These are phyloP conservation scores for Tetrao urogallus DNA, from an alignment of 2,113 vertebrate species.

Conservation along the genomic window DNA sequence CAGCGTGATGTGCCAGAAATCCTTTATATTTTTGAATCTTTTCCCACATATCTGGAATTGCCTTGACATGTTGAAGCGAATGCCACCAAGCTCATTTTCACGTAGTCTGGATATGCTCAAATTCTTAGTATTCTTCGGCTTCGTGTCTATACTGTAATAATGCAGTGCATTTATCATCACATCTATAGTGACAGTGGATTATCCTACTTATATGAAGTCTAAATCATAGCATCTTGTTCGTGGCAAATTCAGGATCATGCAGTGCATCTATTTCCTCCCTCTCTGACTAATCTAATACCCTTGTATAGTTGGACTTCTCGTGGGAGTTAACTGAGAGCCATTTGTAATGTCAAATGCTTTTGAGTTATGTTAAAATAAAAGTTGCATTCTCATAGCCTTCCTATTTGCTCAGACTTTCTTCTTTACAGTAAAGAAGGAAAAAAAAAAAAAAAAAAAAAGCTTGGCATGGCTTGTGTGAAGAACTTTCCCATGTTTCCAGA, in stretches of 20 bases:
- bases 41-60: conserved; percentile 8
- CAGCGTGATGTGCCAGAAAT: conserved; percentile 38
- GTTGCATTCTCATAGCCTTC: background rate
- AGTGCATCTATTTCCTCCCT: background rate
- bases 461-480: background rate
- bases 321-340: background rate
- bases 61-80: conserved; percentile 48
- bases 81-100: background rate
- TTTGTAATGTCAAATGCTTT: background rate
- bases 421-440: background rate
- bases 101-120: background rate
- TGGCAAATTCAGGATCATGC: background rate
- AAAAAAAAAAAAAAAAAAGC: background rate
- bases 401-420: background rate
- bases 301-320: background rate
- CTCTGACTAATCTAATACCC: background rate
- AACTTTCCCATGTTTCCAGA: background rate
- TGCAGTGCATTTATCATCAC: background rate
- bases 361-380: background rate
- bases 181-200: background rate
- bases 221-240: background rate
- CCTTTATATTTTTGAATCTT: conserved; percentile 46
- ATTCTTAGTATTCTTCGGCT: background rate
- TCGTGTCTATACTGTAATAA: background rate
- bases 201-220: background rate